Base-by-base conservation (phyloP, 2,888 invertebrate species). In the Leptarthrus brevirostris region DNA sequence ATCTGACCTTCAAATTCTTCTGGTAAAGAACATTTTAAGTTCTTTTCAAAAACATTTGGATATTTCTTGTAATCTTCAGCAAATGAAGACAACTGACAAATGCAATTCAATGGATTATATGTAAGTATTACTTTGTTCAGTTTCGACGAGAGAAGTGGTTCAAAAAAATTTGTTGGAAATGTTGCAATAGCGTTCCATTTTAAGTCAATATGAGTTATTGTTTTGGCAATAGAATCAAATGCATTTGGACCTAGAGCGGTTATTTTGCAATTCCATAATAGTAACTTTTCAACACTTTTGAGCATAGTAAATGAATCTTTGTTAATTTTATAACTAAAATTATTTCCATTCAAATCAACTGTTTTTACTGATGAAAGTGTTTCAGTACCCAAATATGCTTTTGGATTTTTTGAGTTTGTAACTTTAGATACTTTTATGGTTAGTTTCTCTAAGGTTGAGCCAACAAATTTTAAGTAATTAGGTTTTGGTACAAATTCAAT, bases 161-260 rank as follows among this genome's bases (percentile, higher is more conserved):
- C 24, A 12, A 54, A 71, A 2, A 52, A 30, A 14, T 49, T 18
- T 3, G 16, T 16, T 1, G 30, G 34, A n/a, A 69, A n/a, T n/a
- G 18, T 49, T 34, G 30, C 34, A 16, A 71, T 53, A 20, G 10
- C 10, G 18, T 71, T 71, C 5, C 14, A 10, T 40, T 24, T 40
- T 8, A 71, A 16, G n/a, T 71, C 54, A 3, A 71, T n/a, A 12
- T 24, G 4, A n/a, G 30, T 53, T 6, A 71, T n/a, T 2, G 71
- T 54, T 10, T 54, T 53, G 4, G 54, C 6, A 12, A 71, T 36
- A 10, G 5, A 20, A 22, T 71, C 54, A 54, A 71, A 71, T 36
- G 20, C 20, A 10, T 30, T 20, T 40, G 36, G 22, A 6, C 20
- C 12, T n/a, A 71, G 14, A 14, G 14, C n/a, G 2, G 40, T 54